Evolutionary conservation across 2,888 invertebrate genomes (phyloP).

Genomic region (Acrobasis suavella): DNA sequence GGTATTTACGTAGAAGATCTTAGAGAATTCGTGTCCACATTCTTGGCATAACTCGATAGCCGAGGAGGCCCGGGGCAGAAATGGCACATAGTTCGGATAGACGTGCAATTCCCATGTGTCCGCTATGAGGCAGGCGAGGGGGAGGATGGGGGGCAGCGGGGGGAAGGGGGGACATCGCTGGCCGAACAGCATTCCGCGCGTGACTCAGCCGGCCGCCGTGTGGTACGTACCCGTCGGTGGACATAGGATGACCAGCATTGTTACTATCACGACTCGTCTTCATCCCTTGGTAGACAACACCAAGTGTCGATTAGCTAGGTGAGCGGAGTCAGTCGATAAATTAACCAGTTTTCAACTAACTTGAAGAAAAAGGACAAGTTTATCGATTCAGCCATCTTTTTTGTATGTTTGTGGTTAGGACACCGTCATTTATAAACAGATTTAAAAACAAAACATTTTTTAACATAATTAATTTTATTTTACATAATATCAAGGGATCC

Average conservation of each 20-base stretch:
- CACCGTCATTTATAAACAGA: too few species aligned
- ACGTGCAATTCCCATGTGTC: conserved; percentile 42
- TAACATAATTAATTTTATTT: too few species aligned
- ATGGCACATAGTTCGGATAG: conserved; percentile 23
- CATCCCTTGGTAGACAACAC: too few species aligned
- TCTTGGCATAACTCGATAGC: background rate
- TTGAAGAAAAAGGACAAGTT: too few species aligned
- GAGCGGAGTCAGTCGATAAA: too few species aligned
- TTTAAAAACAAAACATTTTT: too few species aligned
- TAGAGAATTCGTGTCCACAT: background rate
- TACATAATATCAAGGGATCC: too few species aligned
- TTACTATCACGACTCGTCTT: background rate
- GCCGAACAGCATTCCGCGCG: conserved; percentile 61
- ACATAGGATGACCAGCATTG: background rate
- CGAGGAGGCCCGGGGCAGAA: conserved; percentile 1
- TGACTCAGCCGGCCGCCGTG: conserved; percentile 51
- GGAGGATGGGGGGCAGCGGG: conserved; percentile 23
- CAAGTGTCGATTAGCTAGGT: too few species aligned
- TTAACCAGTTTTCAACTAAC: too few species aligned
- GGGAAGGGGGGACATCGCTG: conserved; percentile 34
- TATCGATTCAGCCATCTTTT: too few species aligned
- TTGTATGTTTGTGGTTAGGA: too few species aligned
- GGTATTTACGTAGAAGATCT: background rate
- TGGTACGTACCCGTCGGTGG: conserved; percentile 30
- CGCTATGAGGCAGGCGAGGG: conserved; percentile 34